These are phyloP conservation scores for Zosterops lateralis DNA, from an alignment of 2,113 vertebrate species.

Conservation along the genomic window DNA sequence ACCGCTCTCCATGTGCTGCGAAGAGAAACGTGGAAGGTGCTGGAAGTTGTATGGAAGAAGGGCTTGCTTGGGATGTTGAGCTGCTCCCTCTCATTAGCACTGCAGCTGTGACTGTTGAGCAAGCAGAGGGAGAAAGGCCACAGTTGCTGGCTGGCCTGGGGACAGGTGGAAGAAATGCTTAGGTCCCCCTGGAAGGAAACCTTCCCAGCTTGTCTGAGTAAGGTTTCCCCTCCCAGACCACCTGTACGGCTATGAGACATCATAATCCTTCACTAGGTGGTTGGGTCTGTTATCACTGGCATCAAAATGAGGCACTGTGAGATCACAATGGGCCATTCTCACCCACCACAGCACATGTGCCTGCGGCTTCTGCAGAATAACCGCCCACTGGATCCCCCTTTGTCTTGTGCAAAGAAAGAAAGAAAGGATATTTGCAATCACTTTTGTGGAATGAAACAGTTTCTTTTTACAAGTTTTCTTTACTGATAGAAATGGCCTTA, in stretches of 20 bases:
- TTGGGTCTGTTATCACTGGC: not conserved
- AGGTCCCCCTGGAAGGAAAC: not conserved
- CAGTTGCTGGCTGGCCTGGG: not conserved
- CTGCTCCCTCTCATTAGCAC: not conserved
- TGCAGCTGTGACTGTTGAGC: fast-evolving
- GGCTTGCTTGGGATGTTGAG: not conserved
- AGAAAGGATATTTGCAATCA: not conserved
- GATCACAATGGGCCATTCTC: not conserved
- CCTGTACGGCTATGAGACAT: not conserved
- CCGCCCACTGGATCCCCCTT: fast-evolving
- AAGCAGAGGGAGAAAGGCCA: not conserved
- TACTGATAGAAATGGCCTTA: not conserved
- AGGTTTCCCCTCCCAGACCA: not conserved
- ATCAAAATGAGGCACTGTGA: not conserved
- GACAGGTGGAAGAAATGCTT: not conserved
- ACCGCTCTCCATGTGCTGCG: not conserved
- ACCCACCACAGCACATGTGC: fast-evolving
- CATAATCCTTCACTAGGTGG: not conserved
- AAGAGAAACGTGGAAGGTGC: not conserved
- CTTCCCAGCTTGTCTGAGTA: not conserved
- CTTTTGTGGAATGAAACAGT: not conserved
- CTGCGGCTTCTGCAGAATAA: not conserved
- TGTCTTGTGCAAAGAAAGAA: not conserved
- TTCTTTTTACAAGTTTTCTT: not conserved
- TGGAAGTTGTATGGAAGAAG: not conserved